A percentile compares a stretch with the other conserved stretches of the same genome.
Evolutionary conservation across 2,113 vertebrate genomes (phyloP).

Genomic region (Cyanoramphus novaezelandiae): DNA sequence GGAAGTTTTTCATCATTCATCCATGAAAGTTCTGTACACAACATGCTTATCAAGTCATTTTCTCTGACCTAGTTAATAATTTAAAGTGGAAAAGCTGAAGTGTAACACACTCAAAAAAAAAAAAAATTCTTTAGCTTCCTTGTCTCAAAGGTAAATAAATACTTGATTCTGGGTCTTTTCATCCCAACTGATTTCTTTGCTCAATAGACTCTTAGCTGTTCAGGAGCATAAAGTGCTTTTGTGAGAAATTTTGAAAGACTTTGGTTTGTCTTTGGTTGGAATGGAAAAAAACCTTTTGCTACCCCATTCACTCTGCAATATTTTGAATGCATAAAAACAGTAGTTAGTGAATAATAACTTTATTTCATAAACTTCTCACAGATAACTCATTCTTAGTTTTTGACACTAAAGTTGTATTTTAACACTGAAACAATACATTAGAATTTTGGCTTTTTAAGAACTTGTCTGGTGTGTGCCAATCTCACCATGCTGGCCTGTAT

Average conservation of each 20-base stretch:
- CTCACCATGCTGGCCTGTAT: background rate
- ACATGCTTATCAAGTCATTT: background rate
- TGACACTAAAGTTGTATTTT: background rate
- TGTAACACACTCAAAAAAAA: background rate
- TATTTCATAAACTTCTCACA: constrained; percentile 22
- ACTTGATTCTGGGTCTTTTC: background rate
- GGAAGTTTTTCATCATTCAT: background rate
- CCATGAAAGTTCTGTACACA: background rate
- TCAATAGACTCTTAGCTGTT: background rate
- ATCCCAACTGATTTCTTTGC: background rate
- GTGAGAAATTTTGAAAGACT: background rate
- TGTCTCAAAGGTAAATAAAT: background rate
- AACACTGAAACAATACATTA: background rate
- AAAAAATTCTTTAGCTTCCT: background rate
- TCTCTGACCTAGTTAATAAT: background rate
- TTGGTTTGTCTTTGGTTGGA: background rate
- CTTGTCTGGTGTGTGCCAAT: background rate
- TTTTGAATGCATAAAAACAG: constrained; percentile 61
- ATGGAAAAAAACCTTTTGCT: background rate
- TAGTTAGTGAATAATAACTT: constrained; percentile 59
- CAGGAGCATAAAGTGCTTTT: background rate
- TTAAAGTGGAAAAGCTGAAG: background rate
- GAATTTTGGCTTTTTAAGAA: constrained; percentile 12
- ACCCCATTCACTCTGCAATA: constrained; percentile 12
- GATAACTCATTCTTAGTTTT: constrained; percentile 30